Conservation (phyloP, 2,888 invertebrate species). For the Nemotelus nigrinus region DNA sequence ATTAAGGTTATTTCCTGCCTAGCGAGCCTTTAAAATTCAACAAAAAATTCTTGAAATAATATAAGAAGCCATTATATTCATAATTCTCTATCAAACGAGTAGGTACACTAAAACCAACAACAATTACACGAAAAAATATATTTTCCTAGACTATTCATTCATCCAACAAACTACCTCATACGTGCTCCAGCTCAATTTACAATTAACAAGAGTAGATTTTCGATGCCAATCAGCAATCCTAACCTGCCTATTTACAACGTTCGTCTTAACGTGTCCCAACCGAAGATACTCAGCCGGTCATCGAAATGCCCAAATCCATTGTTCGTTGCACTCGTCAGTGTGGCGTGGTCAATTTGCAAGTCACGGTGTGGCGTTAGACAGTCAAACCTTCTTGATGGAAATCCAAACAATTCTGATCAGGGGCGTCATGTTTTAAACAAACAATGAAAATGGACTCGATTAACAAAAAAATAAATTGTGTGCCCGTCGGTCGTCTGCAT, state of each 20-base stretch:
- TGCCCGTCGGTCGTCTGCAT: no score
- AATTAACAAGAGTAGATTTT: constrained; percentile 17
- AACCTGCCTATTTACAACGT: constrained; percentile 24
- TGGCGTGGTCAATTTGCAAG: background rate
- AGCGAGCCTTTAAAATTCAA: no score
- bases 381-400: background rate
- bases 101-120: no score
- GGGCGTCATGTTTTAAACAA: constrained; percentile 30
- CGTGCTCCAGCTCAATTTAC: constrained; percentile 23
- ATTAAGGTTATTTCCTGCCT: no score
- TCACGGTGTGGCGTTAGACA: background rate
- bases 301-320: background rate
- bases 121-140: background rate
- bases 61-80: no score
- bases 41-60: no score
- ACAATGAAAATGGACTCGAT: constrained; percentile 4
- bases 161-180: background rate
- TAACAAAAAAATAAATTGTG: no score
- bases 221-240: constrained; percentile 36
- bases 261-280: background rate
- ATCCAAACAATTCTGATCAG: constrained; percentile 28
- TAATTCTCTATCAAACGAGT: no score
- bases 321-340: background rate
- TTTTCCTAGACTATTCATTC: background rate
- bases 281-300: background rate